Evolutionary conservation across 92 coral and sea anemone genomes (phyloP), one percentile per base, ranked within the genome.

Genomic region (Epizoanthus scotinus): DNA sequence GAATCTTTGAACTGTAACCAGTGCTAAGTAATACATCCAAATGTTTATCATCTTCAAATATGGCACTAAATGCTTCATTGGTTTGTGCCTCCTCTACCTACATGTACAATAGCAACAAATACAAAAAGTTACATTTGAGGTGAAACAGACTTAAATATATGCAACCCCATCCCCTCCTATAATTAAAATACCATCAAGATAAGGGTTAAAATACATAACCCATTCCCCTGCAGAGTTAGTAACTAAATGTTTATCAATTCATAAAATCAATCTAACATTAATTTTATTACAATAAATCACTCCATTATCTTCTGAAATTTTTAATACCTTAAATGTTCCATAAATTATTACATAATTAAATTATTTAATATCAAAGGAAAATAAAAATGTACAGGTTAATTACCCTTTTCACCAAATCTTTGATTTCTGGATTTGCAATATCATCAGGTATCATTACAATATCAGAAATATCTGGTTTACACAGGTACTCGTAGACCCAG

Each of bases 1-100:
- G 58, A 82, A 82, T 82, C 73, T 31, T 34, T 57, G 85, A 70
- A 69, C 77, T 70, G 56, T 58, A 82, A 56, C 85, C 79, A 70
- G 85, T 82, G 21, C 70, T 70, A 38, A 59, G 60, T 69, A 81
- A 67, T 19, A 67, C 55, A 67, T 81, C 84, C 73, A 68, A 47
- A 54, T 60, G 44, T 34, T 63, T 28, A 2, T 67, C 78, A 4
- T 81, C 78, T 81, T 65, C 55, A 77, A 82, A 82, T 58, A 82
- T 70, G 74, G 59, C 78, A 18, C 70, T 56, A 49, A 70, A 68
- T 59, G 69, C 85, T 40, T 82, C 85, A 19, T n/a, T 28, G 42
- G 63, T 15, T 68, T 62, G 74, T 60, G 77, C 81, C 78, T 24
- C 79, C 62, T 83, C 69, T 47, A 72, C 66, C 86, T n/a, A n/a